Evolutionary conservation across 2,113 vertebrate species (phyloP), one percentile per base, ranked within the genome.

Genomic region (Hypomesus transpacificus): DNA sequence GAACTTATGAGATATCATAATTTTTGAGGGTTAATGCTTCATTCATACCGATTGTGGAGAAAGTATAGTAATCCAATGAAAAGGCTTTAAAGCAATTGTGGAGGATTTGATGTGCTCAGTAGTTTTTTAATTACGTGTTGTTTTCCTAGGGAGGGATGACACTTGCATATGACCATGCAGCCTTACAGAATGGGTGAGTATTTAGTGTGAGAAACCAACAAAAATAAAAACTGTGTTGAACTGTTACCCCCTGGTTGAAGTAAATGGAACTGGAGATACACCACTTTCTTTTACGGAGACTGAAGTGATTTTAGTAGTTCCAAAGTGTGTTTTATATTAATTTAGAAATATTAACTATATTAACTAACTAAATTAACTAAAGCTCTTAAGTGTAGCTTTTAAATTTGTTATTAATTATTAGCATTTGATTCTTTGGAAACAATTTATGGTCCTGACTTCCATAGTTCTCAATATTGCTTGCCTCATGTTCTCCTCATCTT

Each of bases 151-250:
- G 93, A 75, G 91, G 93, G 46, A 92, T 97, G 94, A 95, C 95
- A 54, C 90, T 97, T 69, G 94, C 95, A 46, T 98, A 96, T 67
- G 95, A 96, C 84, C 95, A 95, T 3, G 90, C 94, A 39, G 93
- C 93, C 67, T 92, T 98, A 89, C 95, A 95, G 87, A 97, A 97
- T 3, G 96, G 95, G 96, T 98, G 89, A 88, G 94, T 84, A 62
- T 69, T 24, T 3, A 28, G 57, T 53, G 2, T 63, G 8, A 28
- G 0, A 52, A 24, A 6, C 14, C 13, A 22, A 22, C 8, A 28
- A 7, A 24, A 22, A 14, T 22, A 61, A 14, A 16, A 69, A 68
- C 9, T 62, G 0, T 63, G 20, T 73, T 82, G 0, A 51, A 66
- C 54, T 69, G 66, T 68, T 71, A 78, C 85, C 86, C 82, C 53